These are phyloP conservation scores for Lochmaea capreae DNA, from an alignment of 2,888 invertebrate genomes.

Conservation along the genomic window DNA sequence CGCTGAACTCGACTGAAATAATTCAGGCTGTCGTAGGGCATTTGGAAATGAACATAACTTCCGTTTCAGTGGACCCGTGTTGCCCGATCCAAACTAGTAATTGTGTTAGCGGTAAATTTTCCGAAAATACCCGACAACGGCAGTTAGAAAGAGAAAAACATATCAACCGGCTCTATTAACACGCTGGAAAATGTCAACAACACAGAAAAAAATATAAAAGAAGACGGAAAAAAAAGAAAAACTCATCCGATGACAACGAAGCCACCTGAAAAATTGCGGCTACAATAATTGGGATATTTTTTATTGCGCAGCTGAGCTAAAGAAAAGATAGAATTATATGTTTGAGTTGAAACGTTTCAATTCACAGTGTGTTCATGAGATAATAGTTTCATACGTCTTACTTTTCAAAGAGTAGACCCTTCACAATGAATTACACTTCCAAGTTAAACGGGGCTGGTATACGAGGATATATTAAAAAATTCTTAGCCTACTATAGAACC, in stretches of 20 bases:
- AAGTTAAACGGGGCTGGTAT: too few relatives aligned
- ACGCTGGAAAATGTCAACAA: constrained; percentile 48
- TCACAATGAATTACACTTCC: too few relatives aligned
- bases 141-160: constrained; percentile 48
- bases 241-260: constrained; percentile 29
- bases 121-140: constrained; percentile 60
- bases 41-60: constrained; percentile 64
- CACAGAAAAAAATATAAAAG: constrained; percentile 24
- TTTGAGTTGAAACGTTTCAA: not conserved
- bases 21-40: constrained; percentile 50
- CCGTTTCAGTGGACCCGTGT: constrained; percentile 61
- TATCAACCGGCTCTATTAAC: constrained; percentile 46
- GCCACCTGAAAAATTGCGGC: constrained; percentile 29
- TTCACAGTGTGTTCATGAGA: too few relatives aligned
- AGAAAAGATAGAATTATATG: not conserved
- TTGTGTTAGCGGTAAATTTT: constrained; percentile 64
- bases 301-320: not conserved
- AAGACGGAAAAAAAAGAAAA: constrained; percentile 4
- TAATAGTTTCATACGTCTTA: too few relatives aligned
- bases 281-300: constrained; percentile 14
- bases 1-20: constrained; percentile 40
- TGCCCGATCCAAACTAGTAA: constrained; percentile 64
- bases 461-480: too few relatives aligned
- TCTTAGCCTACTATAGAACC: too few relatives aligned
- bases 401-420: too few relatives aligned